Percentiles rank a stretch among this genome's conserved stretches.
Conservation (phyloP, 2,888 invertebrate species). For the Leptarthrus brevirostris region DNA sequence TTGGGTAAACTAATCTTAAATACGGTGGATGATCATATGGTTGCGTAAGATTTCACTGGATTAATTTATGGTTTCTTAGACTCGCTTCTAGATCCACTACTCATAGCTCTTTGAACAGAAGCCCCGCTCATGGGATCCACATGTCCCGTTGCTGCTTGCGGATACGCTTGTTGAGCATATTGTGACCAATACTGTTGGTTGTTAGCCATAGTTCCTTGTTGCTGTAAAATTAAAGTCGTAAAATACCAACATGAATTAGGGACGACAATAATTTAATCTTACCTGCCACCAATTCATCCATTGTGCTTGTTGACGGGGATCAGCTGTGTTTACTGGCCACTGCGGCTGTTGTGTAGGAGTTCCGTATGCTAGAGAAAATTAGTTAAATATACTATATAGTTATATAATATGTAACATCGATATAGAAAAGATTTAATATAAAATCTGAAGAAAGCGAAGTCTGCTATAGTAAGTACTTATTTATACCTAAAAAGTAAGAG, state of each 20-base stretch:
- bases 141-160: constrained; percentile 15
- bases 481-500: too few species aligned
- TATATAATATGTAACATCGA: background rate
- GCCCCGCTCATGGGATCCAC: background rate
- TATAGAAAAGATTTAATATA: too few species aligned
- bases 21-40: too few species aligned
- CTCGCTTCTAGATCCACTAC: constrained; percentile 3
- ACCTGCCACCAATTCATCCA: constrained; percentile 68
- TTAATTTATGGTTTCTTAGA: constrained; percentile 29
- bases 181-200: constrained; percentile 54
- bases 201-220: constrained; percentile 46
- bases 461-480: too few species aligned
- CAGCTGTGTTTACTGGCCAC: constrained; percentile 61
- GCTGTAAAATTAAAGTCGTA: constrained; percentile 9
- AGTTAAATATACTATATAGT: too few species aligned
- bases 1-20: too few species aligned
- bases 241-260: background rate
- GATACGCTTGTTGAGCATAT: constrained; percentile 50
- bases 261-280: too few species aligned
- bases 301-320: constrained; percentile 64
- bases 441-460: too few species aligned
- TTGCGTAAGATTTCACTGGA: too few species aligned
- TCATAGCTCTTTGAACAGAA: constrained; percentile 7
- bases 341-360: constrained; percentile 56
- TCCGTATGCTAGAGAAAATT: constrained; percentile 21